A percentile compares a stretch with the other conserved stretches of the same genome.
Conservation (phyloP, 2,888 invertebrate species). For the Proisotoma minuta region DNA sequence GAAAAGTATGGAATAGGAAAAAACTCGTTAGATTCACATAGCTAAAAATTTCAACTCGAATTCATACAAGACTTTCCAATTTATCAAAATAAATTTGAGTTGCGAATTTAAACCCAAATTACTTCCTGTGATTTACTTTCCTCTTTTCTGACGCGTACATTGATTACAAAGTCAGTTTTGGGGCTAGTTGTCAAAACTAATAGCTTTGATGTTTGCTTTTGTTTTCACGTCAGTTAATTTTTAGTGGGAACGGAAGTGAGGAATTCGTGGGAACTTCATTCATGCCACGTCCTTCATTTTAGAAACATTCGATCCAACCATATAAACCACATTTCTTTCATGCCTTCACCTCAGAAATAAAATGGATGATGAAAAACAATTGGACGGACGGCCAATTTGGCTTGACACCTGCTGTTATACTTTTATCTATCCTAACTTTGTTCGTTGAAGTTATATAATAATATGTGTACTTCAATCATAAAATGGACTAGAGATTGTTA, state of each 20-base stretch:
- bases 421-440: too few species aligned
- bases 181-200: neutral
- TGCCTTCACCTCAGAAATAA: neutral
- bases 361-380: neutral
- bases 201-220: neutral
- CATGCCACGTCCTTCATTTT: neutral
- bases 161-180: neutral
- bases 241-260: constrained; percentile 43
- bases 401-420: neutral
- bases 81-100: neutral
- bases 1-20: too few species aligned
- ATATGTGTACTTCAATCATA: too few species aligned
- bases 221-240: constrained; percentile 1
- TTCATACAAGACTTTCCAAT: neutral
- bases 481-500: too few species aligned
- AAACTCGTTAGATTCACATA: too few species aligned
- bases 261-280: constrained; percentile 39
- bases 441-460: too few species aligned
- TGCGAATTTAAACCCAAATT: neutral
- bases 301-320: neutral
- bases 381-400: neutral
- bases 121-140: neutral
- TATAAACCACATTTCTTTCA: neutral
- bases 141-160: neutral
- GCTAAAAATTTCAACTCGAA: neutral